Base-by-base conservation (phyloP, 1,140 invertebrate species). In the Arion vulgaris region DNA sequence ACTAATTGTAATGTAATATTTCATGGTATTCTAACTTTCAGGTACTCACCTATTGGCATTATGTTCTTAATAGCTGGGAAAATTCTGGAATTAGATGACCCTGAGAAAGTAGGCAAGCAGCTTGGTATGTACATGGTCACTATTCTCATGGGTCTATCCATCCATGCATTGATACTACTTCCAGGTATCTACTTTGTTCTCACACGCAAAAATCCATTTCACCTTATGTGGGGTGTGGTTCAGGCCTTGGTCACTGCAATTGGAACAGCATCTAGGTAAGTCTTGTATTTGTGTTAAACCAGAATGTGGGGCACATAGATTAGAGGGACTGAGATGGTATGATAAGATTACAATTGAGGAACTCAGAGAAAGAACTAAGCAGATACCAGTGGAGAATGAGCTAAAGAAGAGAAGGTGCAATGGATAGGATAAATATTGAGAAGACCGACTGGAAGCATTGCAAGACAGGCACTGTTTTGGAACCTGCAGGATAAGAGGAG, bases 81-180 rank as follows among this genome's bases (percentile, higher is more conserved):
- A 91, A 95, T 99, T 77, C 93, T 99, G 87, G 96, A 96, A 87
- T 96, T 98, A 85, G 94, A 96, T 0, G 95, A 96, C 83, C 95
- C 98, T 80, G 93, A 93, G 0, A 95, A 95, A 13, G 94, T 98
- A 49, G 94, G 97, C 62, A 95, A 96, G 32, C 95, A 96, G 82
- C 93, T 99, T 49, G 97, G 98, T 28, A 93, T 96, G 93, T 99
- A 98, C 92, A 98, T 98, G 89, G 92, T 96, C 80, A 98, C 97
- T 0, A 98, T 99, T 0, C 92, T 99, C 41, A 88, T 96, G 41
- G 98, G 98, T 13, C 93, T 99, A 15, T 95, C 97, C 87, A 93
- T 98, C 28, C 98, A 99, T 89, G 97, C 97, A 11, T 96, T 97
- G 84, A 94, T 97, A 19, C 95, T 96, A 0, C 94, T 99, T 66